These are phyloP conservation scores for Anthophora plumipes DNA, from an alignment of 2,888 invertebrate species.

Conservation along the genomic window DNA sequence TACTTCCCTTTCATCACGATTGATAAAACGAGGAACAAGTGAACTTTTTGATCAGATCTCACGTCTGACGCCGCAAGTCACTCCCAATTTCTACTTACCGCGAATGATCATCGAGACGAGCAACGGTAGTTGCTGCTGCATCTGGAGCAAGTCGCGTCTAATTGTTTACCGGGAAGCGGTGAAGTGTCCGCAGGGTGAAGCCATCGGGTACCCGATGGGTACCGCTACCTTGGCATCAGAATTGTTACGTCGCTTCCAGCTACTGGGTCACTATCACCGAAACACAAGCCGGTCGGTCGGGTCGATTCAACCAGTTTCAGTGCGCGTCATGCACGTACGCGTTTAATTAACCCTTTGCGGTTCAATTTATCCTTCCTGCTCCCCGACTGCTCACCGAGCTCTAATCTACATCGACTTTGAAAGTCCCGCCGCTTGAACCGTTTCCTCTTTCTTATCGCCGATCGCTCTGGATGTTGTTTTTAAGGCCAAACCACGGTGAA, in stretches of 20 bases:
- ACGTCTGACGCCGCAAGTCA: neutral
- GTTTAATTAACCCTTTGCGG: slow-evolving; percentile 58
- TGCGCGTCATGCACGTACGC: slow-evolving; percentile 52
- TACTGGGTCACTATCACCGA: slow-evolving; percentile 62
- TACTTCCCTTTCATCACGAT: neutral
- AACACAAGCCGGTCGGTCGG: neutral
- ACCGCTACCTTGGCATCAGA: slow-evolving; percentile 62
- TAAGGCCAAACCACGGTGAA: neutral
- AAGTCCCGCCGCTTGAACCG: slow-evolving; percentile 29
- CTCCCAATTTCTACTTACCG: slow-evolving; percentile 34
- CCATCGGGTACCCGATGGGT: slow-evolving; percentile 37
- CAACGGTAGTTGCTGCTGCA: slow-evolving; percentile 73
- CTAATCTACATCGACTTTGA: slow-evolving; percentile 51
- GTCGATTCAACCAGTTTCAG: slow-evolving; percentile 33
- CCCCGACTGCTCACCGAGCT: slow-evolving; percentile 2
- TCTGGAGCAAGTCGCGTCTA: slow-evolving; percentile 74
- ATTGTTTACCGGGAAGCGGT: slow-evolving; percentile 76
- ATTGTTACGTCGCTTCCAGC: slow-evolving; percentile 52
- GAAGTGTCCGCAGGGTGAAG: slow-evolving; percentile 53
- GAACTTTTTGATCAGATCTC: neutral
- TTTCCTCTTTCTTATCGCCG: slow-evolving; percentile 34
- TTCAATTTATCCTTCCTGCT: slow-evolving; percentile 38
- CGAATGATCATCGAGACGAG: slow-evolving; percentile 39
- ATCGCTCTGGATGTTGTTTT: slow-evolving; percentile 33
- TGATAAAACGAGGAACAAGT: neutral